Conservation (phyloP, 2,888 invertebrate species). For the Cryptosula pallasiana region DNA sequence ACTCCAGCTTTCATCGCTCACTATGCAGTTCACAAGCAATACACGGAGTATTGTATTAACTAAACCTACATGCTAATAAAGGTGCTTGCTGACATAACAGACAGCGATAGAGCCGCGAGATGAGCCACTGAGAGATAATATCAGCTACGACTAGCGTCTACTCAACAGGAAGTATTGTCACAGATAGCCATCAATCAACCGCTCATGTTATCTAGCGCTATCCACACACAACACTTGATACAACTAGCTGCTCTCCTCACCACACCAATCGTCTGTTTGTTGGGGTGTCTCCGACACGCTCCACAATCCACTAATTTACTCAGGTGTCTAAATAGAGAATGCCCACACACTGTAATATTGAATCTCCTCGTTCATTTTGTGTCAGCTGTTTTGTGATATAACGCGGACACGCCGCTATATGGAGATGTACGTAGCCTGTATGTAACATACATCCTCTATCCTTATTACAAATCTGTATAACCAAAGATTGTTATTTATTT, state of each 20-base stretch:
- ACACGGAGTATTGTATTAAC: not conserved
- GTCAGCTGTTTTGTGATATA: too few relatives aligned
- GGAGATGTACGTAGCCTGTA: not conserved
- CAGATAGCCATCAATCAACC: not conserved
- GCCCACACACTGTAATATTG: not conserved
- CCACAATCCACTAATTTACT: not conserved
- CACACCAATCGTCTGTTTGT: too few relatives aligned
- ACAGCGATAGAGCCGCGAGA: not conserved
- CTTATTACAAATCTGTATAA: conserved; percentile 7
- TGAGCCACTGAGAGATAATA: not conserved
- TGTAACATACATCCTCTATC: not conserved
- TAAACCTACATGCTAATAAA: not conserved
- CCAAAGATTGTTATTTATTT: conserved; percentile 24
- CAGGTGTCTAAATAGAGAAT: not conserved
- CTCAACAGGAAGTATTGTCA: not conserved
- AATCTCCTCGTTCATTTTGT: not conserved
- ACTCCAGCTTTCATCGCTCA: not conserved
- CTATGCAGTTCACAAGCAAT: not conserved
- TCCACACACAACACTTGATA: too few relatives aligned
- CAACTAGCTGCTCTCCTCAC: too few relatives aligned
- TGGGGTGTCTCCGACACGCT: not conserved
- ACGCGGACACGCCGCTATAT: not conserved
- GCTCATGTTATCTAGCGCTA: too few relatives aligned
- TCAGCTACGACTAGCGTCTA: not conserved
- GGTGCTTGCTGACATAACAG: conserved; percentile 1